Conservation (phyloP, 2,113 vertebrate genomes). For the Oreochromis aureus region DNA sequence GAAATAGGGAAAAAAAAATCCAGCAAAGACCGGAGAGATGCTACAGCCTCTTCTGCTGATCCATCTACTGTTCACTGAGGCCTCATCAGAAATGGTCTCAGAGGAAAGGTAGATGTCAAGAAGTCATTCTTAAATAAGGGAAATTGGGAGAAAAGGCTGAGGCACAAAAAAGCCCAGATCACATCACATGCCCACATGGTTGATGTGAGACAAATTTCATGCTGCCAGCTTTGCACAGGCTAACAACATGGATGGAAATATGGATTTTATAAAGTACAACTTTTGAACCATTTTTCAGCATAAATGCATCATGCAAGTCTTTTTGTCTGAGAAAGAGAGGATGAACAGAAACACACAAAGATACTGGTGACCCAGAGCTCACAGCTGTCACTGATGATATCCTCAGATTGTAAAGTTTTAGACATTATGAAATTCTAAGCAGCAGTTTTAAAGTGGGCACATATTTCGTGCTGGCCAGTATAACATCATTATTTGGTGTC, state of each 20-base stretch:
- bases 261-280: not conserved
- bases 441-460: not conserved
- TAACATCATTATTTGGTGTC: not conserved
- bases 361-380: not conserved
- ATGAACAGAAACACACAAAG: not conserved
- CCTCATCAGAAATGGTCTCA: not conserved
- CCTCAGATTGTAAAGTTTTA: not conserved
- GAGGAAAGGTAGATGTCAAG: not conserved
- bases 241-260: not conserved
- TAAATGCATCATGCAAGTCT: not conserved
- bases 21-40: not conserved
- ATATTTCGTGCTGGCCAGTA: not conserved
- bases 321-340: not conserved
- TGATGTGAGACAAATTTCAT: not conserved
- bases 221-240: not conserved
- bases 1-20: not conserved
- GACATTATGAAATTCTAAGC: not conserved
- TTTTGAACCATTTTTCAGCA: not conserved
- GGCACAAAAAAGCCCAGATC: not conserved
- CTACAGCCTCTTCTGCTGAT: not conserved
- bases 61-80: not conserved
- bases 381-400: not conserved
- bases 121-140: not conserved
- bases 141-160: not conserved
- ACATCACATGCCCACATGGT: not conserved